phyloP scores from a whole-genome alignment of 2,797 vertebrate species.

The Sebastes diaconus region DNA sequence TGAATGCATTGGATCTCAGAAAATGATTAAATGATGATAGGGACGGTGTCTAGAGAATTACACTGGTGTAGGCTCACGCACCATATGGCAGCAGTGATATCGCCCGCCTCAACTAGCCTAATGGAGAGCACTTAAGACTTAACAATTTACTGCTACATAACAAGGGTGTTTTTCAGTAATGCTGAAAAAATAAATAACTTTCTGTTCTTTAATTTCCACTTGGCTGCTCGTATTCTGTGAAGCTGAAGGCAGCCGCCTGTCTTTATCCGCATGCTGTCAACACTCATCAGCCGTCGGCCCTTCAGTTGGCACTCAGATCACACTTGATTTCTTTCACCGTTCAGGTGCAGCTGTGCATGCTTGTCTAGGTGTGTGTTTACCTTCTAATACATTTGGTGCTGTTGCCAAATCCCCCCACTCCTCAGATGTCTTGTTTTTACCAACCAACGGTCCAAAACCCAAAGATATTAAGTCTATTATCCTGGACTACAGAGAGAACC shows the following conservation, averaged over 20 bases:
- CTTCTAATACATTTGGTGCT: neutral
- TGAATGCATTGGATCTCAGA: conserved; percentile 1
- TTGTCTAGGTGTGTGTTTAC: conserved; percentile 31
- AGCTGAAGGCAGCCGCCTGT: conserved; percentile 25
- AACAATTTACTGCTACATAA: conserved; percentile 28
- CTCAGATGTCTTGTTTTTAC: neutral
- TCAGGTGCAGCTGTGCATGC: conserved; percentile 34
- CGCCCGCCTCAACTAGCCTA: conserved; percentile 10
- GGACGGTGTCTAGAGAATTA: neutral
- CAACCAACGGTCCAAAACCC: neutral
- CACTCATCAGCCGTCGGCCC: conserved; percentile 30
- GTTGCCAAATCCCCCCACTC: neutral
- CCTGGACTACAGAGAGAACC: neutral
- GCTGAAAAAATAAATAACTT: neutral
- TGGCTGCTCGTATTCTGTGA: conserved; percentile 6
- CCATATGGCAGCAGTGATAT: conserved; percentile 32
- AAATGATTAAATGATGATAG: conserved; percentile 15
- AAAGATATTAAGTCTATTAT: neutral
- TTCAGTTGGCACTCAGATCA: conserved; percentile 42
- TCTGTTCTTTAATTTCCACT: conserved; percentile 18
- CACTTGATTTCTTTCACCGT: conserved; percentile 3
- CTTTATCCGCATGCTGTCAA: conserved; percentile 43
- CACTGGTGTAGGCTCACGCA: neutral
- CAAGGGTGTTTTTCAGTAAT: neutral
- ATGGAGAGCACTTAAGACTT: conserved; percentile 1